Evolutionary conservation across 2,888 invertebrate genomes (phyloP).

Genomic region (Zaprionus lineosus): DNA sequence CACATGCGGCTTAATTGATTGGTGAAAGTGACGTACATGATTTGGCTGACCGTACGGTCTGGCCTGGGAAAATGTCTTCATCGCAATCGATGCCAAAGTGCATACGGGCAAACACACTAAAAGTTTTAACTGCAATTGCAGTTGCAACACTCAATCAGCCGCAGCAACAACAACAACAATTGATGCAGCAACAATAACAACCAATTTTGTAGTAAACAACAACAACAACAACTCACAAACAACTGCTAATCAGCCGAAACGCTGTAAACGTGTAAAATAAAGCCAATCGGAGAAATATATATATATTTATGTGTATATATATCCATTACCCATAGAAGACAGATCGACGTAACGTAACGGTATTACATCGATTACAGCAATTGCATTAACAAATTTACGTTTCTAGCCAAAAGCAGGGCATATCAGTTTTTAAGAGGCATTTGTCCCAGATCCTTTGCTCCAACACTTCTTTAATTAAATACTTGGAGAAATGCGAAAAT

Average conservation of each 20-base stretch:
- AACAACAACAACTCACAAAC: conserved; percentile 5
- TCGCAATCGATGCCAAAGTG: conserved; percentile 51
- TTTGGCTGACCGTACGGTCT: conserved; percentile 45
- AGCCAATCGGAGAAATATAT: conserved; percentile 31
- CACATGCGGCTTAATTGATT: conserved; percentile 69
- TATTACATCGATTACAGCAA: conserved; percentile 41
- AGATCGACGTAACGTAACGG: conserved; percentile 29
- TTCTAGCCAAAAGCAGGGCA: conserved; percentile 6
- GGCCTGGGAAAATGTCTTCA: conserved; percentile 69
- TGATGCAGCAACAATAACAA: too few relatives aligned
- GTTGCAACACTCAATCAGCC: conserved; percentile 40
- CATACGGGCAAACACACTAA: conserved; percentile 32
- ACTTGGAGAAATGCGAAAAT: too few relatives aligned
- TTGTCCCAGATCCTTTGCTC: too few relatives aligned
- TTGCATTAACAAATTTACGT: conserved; percentile 44
- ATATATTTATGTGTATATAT: neutral
- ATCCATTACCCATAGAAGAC: neutral
- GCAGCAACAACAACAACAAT: conserved; percentile 9
- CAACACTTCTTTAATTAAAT: too few relatives aligned
- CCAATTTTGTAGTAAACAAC: too few relatives aligned
- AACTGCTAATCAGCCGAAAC: conserved; percentile 41
- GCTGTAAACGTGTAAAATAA: conserved; percentile 48
- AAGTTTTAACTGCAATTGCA: conserved; percentile 34
- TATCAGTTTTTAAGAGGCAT: conserved; percentile 5
- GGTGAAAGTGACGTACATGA: conserved; percentile 68